These are phyloP conservation scores for Guaruba guarouba DNA, from an alignment of 2,113 vertebrate genomes.

Conservation along the genomic window DNA sequence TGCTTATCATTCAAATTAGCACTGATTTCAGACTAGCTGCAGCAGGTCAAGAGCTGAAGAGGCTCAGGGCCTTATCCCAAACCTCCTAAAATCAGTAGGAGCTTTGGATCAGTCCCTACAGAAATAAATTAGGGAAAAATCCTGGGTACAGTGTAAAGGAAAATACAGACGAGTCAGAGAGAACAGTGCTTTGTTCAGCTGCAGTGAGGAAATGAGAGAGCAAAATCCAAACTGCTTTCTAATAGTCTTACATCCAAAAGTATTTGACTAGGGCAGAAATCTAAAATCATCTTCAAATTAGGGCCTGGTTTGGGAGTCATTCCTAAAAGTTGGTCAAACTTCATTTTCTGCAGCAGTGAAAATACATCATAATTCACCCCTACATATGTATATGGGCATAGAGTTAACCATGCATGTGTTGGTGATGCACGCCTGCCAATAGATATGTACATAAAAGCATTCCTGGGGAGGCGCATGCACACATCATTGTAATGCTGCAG, in stretches of 20 bases:
- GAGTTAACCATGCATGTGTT: accelerated
- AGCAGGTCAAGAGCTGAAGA: background rate
- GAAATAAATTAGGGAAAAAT: slow-evolving; percentile 17
- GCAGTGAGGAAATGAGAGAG: background rate
- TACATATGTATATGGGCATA: accelerated
- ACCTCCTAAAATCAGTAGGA: background rate
- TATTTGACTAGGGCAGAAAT: background rate
- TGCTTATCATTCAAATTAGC: background rate
- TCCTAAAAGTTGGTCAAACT: background rate
- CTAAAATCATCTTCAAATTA: background rate
- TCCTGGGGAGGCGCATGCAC: accelerated
- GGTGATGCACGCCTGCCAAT: accelerated
- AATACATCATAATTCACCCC: accelerated
- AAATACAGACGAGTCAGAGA: background rate
- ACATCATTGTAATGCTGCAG: accelerated
- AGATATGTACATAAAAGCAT: accelerated
- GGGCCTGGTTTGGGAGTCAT: background rate
- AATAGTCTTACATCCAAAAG: background rate
- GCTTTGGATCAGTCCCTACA: background rate
- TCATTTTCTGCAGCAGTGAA: background rate
- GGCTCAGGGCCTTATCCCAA: background rate
- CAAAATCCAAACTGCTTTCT: background rate
- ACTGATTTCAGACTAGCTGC: background rate
- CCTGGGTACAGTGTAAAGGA: background rate
- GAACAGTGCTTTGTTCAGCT: slow-evolving; percentile 57